phyloP scores from a whole-genome alignment of 2,888 invertebrate genomes.

The Phengaris arion region DNA sequence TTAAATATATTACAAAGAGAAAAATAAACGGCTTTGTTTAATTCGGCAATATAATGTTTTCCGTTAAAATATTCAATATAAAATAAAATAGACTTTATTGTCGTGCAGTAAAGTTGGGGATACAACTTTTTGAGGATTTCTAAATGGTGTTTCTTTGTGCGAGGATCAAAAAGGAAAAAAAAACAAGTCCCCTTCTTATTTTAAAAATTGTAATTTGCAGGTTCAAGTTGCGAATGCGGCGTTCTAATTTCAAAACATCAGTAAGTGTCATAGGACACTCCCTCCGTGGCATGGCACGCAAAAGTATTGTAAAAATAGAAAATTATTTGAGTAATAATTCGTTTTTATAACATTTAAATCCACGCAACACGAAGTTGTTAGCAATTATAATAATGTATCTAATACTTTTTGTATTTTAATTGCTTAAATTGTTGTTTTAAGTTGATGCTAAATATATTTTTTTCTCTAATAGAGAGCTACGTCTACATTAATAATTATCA shows the following conservation, averaged over 20 bases:
- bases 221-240: conserved; percentile 77
- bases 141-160: neutral
- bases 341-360: neutral
- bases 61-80: neutral
- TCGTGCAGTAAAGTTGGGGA: conserved; percentile 42
- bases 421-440: neutral
- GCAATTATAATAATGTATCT: conserved; percentile 6
- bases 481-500: neutral
- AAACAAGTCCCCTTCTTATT: conserved; percentile 69
- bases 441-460: neutral
- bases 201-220: conserved; percentile 77
- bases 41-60: conserved; percentile 49
- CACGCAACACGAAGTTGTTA: conserved; percentile 9
- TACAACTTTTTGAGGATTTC: conserved; percentile 29
- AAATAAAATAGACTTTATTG: conserved; percentile 32
- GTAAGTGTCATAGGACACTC: conserved; percentile 78
- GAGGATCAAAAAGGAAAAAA: conserved; percentile 50
- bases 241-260: conserved; percentile 79
- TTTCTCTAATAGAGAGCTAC: neutral
- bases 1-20: conserved; percentile 72
- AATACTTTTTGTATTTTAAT: conserved; percentile 16
- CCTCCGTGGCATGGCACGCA: conserved; percentile 51
- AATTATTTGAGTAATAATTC: conserved; percentile 14
- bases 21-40: conserved; percentile 78
- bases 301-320: conserved; percentile 46